Evolutionary conservation across 2,797 vertebrate species (phyloP), one percentile per base, ranked within the genome.

Genomic region (Buceros bicornis): DNA sequence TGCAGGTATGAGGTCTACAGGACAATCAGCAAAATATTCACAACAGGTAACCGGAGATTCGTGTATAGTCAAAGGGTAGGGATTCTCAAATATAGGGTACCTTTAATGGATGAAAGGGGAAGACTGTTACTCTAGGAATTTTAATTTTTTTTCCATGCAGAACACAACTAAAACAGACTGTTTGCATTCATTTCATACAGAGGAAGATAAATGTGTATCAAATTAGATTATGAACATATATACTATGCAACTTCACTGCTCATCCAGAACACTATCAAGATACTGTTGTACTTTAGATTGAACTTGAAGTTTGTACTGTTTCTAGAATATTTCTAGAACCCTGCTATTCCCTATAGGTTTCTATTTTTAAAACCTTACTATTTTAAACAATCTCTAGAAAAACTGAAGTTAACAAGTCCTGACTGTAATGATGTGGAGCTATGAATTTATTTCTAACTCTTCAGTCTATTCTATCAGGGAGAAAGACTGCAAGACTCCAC

Each of bases 41-140:
- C 99, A 99, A 98, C 99, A 99, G 48, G 99, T 99, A 92, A 99
- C 99, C 1, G 99, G 99, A 97, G 99, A 99, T 97, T 99, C 99
- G 4, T 99, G 99, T 97, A 99, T 99, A 70, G 98, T 99, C 98
- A 99, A 97, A 90, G 99, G 99, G 97, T 99, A 99, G 28, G 99
- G 99, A 97, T 99, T 99, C 97, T 99, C 99, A 97, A 99, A 99
- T 97, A 99, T 99, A 96, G 99, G 99, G 95, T 99, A 99, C 94
- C 99, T 99, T 98, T 80, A 93, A 95, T 70, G 71, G 10, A 94
- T 70, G 28, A 91, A 93, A 96, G 40, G 16, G 16, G 53, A 77
- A 86, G 40, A 79, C 24, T 37, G 33, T 80, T 78, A 77, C 21
- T 20, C n/a, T 11, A 64, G 10, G 24, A 25, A 73, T 16, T 16